Conservation (phyloP, 2,888 invertebrate genomes). For the Cantharis nigra region DNA sequence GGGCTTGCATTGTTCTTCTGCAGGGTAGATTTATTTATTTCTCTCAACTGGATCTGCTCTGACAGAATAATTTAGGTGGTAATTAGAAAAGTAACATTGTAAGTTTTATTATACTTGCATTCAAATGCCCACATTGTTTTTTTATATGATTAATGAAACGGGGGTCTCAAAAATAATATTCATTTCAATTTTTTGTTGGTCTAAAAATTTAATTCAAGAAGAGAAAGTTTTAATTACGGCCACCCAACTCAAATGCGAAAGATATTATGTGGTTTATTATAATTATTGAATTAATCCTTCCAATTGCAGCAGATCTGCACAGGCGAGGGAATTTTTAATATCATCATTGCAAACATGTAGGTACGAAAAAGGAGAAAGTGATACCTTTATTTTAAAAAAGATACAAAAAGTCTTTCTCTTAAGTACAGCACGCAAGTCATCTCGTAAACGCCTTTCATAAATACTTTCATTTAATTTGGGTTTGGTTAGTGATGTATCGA, state of each 20-base stretch:
- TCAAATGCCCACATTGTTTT: no score
- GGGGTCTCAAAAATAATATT: background rate
- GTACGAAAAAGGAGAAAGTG: background rate
- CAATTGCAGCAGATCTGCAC: background rate
- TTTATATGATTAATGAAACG: background rate
- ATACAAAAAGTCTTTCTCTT: background rate
- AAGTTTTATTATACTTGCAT: background rate
- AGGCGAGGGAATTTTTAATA: background rate
- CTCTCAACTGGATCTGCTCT: background rate
- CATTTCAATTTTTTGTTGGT: background rate
- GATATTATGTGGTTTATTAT: background rate
- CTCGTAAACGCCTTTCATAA: background rate
- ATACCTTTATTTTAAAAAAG: background rate
- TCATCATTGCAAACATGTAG: background rate
- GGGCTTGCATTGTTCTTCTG: background rate
- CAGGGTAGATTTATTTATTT: background rate
- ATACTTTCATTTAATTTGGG: background rate
- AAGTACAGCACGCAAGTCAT: background rate
- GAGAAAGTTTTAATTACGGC: background rate
- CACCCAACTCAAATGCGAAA: background rate
- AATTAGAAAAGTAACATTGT: background rate
- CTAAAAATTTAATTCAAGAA: background rate
- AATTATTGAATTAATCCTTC: background rate
- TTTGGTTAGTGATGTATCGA: background rate
- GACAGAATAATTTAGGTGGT: background rate